Conservation (phyloP, 2,797 vertebrate species). For the Brachyalestes nurse region DNA sequence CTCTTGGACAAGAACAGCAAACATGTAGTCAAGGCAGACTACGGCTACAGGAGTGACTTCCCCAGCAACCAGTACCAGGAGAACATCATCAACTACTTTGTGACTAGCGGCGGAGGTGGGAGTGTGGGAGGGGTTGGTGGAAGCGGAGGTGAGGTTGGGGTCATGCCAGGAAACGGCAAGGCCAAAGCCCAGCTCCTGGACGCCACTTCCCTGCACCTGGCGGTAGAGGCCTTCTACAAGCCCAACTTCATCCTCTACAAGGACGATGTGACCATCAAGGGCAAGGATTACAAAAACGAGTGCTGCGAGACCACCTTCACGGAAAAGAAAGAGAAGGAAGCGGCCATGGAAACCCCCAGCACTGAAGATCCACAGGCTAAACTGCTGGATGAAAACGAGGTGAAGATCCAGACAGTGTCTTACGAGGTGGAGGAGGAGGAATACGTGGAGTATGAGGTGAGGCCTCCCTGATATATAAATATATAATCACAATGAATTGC, state of each 20-base stretch:
- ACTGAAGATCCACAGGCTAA: conserved; percentile 74
- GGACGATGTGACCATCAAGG: conserved; percentile 84
- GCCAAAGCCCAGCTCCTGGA: conserved; percentile 90
- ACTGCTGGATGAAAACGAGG: conserved; percentile 83
- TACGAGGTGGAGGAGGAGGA: conserved; percentile 95
- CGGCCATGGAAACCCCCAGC: conserved; percentile 65
- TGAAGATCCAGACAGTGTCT: conserved; percentile 93
- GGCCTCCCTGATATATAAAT: conserved; percentile 1
- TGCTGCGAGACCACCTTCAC: conserved; percentile 95
- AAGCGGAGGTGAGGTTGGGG: conserved; percentile 67
- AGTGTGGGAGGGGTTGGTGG: conserved; percentile 63
- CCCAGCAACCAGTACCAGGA: conserved; percentile 85
- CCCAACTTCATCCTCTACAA: conserved; percentile 93
- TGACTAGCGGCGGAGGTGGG: conserved; percentile 74
- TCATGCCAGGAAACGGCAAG: conserved; percentile 70
- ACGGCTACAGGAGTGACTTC: conserved; percentile 87
- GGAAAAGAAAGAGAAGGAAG: conserved; percentile 82
- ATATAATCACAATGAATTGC: too few relatives aligned
- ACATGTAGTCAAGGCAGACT: conserved; percentile 80
- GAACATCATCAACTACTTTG: conserved; percentile 94
- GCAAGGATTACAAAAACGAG: conserved; percentile 88
- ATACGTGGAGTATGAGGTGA: conserved; percentile 90
- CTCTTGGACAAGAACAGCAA: conserved; percentile 88
- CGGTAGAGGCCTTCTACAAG: conserved; percentile 91
- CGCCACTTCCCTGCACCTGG: conserved; percentile 92